A percentile compares a stretch with the other conserved stretches of the same genome.
These are phyloP conservation scores for Mimumesa dahlbomi DNA, from an alignment of 2,888 invertebrate genomes.

Conservation along the genomic window DNA sequence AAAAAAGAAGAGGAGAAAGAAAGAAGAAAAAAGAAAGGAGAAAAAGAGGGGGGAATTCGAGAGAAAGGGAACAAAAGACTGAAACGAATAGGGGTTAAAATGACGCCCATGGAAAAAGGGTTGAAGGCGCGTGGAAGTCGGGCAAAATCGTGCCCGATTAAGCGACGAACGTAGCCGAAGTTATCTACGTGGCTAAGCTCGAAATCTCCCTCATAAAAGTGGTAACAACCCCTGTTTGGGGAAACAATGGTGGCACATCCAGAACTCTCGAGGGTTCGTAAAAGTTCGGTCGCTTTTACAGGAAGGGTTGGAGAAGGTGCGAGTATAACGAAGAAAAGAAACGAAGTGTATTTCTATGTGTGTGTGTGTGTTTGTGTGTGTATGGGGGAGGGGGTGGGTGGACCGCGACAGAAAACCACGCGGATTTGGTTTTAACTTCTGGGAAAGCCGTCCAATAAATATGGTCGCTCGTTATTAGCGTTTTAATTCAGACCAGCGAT, in stretches of 20 bases:
- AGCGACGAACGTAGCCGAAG: slow-evolving; percentile 66
- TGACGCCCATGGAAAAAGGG: slow-evolving; percentile 38
- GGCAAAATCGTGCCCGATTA: slow-evolving; percentile 47
- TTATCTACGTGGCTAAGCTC: slow-evolving; percentile 74
- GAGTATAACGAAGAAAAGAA: slow-evolving; percentile 20
- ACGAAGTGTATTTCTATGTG: no score
- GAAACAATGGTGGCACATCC: slow-evolving; percentile 69
- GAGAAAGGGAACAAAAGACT: no score
- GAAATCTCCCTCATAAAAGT: slow-evolving; percentile 77
- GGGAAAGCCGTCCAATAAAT: slow-evolving; percentile 76
- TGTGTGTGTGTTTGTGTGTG: no score
- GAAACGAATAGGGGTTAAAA: slow-evolving; percentile 38
- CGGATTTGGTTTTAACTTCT: slow-evolving; percentile 52
- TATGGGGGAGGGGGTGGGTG: neutral
- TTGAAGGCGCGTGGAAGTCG: slow-evolving; percentile 34
- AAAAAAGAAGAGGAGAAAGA: neutral
- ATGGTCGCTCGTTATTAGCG: slow-evolving; percentile 78
- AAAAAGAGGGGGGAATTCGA: neutral
- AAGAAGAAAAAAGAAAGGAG: neutral
- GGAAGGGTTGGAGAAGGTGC: slow-evolving; percentile 23
- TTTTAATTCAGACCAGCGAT: slow-evolving; percentile 75
- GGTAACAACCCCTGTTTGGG: slow-evolving; percentile 75
- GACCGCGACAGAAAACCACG: slow-evolving; percentile 15
- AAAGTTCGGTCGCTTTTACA: slow-evolving; percentile 52
- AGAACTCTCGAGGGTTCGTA: slow-evolving; percentile 42